Conservation (phyloP, 2,888 invertebrate genomes). For the Capitulum mitella region DNA sequence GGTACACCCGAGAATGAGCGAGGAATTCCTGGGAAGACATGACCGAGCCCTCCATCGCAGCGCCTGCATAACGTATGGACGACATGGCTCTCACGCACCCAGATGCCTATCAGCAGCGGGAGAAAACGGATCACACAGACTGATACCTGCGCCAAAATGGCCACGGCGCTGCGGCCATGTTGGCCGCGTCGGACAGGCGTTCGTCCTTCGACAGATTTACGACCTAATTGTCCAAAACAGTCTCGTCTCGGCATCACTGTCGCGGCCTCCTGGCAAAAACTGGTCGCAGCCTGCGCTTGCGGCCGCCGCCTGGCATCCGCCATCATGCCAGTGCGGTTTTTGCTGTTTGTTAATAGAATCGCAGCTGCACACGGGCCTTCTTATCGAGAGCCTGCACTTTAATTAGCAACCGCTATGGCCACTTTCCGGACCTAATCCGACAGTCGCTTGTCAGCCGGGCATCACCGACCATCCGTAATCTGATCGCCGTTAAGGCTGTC, state of each 20-base stretch:
- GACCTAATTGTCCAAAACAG: constrained; percentile 18
- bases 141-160: constrained; percentile 20
- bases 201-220: constrained; percentile 15
- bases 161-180: neutral
- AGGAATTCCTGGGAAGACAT: neutral
- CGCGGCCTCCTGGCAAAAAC: neutral
- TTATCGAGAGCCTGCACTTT: neutral
- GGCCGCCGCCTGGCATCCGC: neutral
- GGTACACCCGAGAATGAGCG: neutral
- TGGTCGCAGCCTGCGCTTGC: neutral
- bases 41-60: neutral
- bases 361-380: neutral
- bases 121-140: neutral
- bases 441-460: neutral
- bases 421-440: neutral
- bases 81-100: neutral
- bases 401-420: constrained; percentile 10
- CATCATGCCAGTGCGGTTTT: neutral
- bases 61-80: neutral
- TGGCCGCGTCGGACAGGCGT: neutral
- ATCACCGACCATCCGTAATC: neutral
- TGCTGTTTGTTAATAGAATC: constrained; percentile 12
- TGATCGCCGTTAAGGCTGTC: neutral
- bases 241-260: neutral
- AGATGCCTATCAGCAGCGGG: neutral